These are phyloP conservation scores for Automeris io DNA, from an alignment of 2,888 invertebrate species.

Conservation along the genomic window DNA sequence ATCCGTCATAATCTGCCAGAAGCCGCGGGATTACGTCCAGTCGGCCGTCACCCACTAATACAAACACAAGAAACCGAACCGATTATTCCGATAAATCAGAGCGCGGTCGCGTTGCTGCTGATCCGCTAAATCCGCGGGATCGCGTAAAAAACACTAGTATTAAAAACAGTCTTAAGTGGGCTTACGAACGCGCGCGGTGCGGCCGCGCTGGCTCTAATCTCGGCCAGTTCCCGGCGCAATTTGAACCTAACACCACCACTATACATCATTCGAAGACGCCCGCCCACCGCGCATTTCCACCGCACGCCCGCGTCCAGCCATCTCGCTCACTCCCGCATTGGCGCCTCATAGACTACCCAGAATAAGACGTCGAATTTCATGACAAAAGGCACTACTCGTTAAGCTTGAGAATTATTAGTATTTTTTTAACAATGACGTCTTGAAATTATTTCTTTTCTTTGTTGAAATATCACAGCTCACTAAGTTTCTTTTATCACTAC, in stretches of 20 bases:
- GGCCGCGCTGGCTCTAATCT: conserved; percentile 82
- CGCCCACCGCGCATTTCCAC: conserved; percentile 66
- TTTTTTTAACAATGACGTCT: too few relatives aligned
- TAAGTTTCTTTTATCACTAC: too few relatives aligned
- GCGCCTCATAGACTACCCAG: too few relatives aligned
- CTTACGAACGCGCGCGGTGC: conserved; percentile 80
- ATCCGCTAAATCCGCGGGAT: conserved; percentile 77
- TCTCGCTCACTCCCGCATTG: conserved; percentile 37
- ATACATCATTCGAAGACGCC: conserved; percentile 80
- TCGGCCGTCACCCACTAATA: conserved; percentile 70
- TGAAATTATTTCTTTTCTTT: too few relatives aligned
- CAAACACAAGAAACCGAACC: conserved; percentile 70
- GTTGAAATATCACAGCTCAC: too few relatives aligned
- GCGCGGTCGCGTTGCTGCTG: conserved; percentile 71
- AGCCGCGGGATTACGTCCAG: conserved; percentile 70
- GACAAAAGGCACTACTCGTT: too few relatives aligned
- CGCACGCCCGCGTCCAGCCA: conserved; percentile 37
- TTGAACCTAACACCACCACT: conserved; percentile 85
- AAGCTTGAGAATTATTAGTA: too few relatives aligned
- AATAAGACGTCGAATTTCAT: too few relatives aligned
- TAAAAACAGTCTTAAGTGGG: conserved; percentile 84
- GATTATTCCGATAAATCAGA: conserved; percentile 75
- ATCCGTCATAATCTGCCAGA: conserved; percentile 72
- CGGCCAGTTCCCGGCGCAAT: conserved; percentile 86
- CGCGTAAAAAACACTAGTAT: conserved; percentile 82